A percentile compares a stretch with the other conserved stretches of the same genome.
These are phyloP conservation scores for Xylota segnis DNA, from an alignment of 2,888 invertebrate species.

Conservation along the genomic window DNA sequence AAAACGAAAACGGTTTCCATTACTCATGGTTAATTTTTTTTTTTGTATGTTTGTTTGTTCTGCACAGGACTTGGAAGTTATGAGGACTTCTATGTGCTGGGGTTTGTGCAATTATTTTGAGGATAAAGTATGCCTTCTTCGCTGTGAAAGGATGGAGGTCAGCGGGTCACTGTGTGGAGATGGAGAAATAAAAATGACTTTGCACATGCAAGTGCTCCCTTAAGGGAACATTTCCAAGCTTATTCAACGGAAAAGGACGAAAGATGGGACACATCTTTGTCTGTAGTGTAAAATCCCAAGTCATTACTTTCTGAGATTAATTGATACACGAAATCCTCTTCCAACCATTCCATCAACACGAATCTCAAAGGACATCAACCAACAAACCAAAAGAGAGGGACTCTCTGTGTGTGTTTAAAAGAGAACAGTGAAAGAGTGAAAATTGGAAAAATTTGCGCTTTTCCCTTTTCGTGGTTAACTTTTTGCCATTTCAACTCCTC, in stretches of 20 bases:
- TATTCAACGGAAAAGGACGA: background rate
- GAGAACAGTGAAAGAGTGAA: constrained; percentile 17
- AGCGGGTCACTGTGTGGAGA: constrained; percentile 48
- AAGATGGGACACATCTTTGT: constrained; percentile 9
- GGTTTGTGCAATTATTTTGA: background rate
- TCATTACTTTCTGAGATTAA: constrained; percentile 61
- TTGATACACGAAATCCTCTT: constrained; percentile 62
- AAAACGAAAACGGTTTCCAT: constrained; percentile 57
- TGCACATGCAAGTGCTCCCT: background rate
- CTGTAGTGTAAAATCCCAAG: constrained; percentile 35
- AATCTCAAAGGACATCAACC: background rate
- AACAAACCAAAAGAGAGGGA: background rate
- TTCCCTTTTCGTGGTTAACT: constrained; percentile 54
- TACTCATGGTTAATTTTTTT: constrained; percentile 48
- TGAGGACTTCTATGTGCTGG: background rate
- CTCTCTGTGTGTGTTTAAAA: background rate
- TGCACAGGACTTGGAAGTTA: constrained; percentile 1
- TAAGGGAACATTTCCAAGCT: constrained; percentile 24
- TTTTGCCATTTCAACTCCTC: constrained; percentile 37
- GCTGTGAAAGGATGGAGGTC: constrained; percentile 25
- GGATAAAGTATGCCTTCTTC: constrained; percentile 17
- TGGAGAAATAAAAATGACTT: background rate
- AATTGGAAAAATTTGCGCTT: constrained; percentile 48
- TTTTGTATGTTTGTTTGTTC: constrained; percentile 6
- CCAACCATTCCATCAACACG: constrained; percentile 6